A percentile compares a stretch with the other conserved stretches of the same genome.
phyloP scores from a whole-genome alignment of 2,797 vertebrate genomes.

The Scleropages formosus region DNA sequence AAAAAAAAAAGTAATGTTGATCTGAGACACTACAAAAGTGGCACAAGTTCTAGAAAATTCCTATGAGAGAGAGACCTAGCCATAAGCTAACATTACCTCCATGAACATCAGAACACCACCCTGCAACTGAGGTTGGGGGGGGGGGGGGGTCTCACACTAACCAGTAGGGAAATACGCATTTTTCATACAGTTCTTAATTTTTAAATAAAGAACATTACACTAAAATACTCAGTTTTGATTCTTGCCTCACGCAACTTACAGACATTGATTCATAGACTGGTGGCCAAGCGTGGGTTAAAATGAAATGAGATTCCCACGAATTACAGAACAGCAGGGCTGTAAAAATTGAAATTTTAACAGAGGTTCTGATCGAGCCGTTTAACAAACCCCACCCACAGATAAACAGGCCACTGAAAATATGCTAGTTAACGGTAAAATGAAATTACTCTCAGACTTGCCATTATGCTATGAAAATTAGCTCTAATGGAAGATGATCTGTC shows the following conservation, averaged over 20 bases:
- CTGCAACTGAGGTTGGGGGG: conserved; percentile 4
- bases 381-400: background rate
- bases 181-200: conserved; percentile 1
- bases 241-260: background rate
- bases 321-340: background rate
- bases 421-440: background rate
- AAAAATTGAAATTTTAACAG: conserved; percentile 11
- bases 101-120: background rate
- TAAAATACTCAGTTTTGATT: background rate
- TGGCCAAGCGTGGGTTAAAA: conserved; percentile 15
- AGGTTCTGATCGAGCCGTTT: background rate
- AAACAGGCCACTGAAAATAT: background rate
- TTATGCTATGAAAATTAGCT: background rate
- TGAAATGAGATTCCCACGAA: conserved; percentile 11
- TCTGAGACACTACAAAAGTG: background rate
- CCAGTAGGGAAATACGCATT: background rate
- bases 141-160: conserved; percentile 5
- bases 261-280: too few species aligned
- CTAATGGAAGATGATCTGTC: too few species aligned
- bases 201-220: background rate
- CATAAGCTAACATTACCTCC: background rate
- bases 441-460: background rate
- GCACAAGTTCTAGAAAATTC: background rate
- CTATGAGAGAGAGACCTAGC: too few species aligned
- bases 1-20: too few species aligned